Evolutionary conservation across 2,113 vertebrate species (phyloP).

Genomic region (Cyanoderma ruficeps): DNA sequence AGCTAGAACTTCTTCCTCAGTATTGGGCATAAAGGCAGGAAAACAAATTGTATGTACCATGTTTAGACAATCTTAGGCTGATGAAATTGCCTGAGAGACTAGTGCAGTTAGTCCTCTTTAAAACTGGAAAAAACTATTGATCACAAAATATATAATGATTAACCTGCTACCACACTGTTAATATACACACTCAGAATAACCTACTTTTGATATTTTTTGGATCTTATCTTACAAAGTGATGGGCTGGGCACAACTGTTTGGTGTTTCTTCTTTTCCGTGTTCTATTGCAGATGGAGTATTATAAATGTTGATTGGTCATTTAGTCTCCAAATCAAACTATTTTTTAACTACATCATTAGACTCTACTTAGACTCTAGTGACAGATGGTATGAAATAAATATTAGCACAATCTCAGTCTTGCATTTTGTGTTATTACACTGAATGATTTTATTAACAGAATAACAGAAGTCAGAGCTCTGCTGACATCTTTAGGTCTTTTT

Average conservation of each 20-base stretch:
- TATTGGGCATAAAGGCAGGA: neutral
- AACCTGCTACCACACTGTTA: neutral
- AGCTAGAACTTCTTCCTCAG: neutral
- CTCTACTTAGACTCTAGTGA: neutral
- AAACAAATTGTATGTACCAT: neutral
- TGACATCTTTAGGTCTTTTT: neutral
- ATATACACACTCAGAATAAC: neutral
- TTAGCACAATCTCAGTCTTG: conserved; percentile 30
- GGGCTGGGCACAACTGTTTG: neutral
- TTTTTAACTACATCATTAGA: conserved; percentile 31
- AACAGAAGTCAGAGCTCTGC: conserved; percentile 21
- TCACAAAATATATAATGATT: conserved; percentile 28
- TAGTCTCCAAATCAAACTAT: conserved; percentile 4
- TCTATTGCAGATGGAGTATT: neutral
- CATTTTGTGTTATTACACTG: conserved; percentile 16
- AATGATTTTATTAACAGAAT: conserved; percentile 51
- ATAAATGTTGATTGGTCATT: conserved; percentile 49
- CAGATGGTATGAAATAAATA: conserved; percentile 67
- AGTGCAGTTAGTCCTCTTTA: neutral
- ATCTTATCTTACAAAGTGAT: neutral
- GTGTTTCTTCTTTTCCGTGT: neutral
- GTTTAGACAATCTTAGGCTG: neutral
- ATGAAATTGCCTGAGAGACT: neutral
- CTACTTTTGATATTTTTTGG: neutral
- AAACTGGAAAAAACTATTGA: conserved; percentile 12